phyloP scores from a whole-genome alignment of 2,888 invertebrate genomes.

The Drosophila mimica region DNA sequence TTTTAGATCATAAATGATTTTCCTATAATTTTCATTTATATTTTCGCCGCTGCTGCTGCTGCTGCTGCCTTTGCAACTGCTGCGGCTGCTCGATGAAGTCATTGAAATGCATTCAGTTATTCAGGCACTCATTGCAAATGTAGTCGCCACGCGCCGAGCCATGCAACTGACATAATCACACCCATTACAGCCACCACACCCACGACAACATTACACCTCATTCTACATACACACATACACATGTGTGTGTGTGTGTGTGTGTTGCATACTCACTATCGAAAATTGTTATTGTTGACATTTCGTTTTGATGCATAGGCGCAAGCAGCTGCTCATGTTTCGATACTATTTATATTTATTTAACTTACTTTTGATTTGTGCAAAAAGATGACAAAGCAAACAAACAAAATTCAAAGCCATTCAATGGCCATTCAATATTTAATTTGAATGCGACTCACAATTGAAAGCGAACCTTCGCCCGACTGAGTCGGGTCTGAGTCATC shows the following conservation, averaged over 20 bases:
- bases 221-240: neutral
- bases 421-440: slow-evolving; percentile 44
- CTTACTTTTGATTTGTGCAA: slow-evolving; percentile 48
- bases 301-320: slow-evolving; percentile 61
- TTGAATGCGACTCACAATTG: slow-evolving; percentile 60
- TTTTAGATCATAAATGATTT: slow-evolving; percentile 28
- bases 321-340: slow-evolving; percentile 45
- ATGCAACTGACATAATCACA: slow-evolving; percentile 43
- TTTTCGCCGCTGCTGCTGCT: slow-evolving; percentile 36
- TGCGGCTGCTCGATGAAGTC: slow-evolving; percentile 62
- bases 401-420: slow-evolving; percentile 62
- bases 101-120: slow-evolving; percentile 43
- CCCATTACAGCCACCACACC: slow-evolving; percentile 35
- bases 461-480: slow-evolving; percentile 59
- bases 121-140: slow-evolving; percentile 42
- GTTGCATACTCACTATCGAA: slow-evolving; percentile 6
- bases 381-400: slow-evolving; percentile 77
- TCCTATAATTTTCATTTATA: slow-evolving; percentile 49
- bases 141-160: slow-evolving; percentile 55
- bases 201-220: slow-evolving; percentile 25
- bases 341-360: slow-evolving; percentile 17
- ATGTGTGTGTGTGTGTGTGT: slow-evolving; percentile 19
- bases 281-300: slow-evolving; percentile 63
- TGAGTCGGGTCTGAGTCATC: slow-evolving; percentile 68
- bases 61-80: slow-evolving; percentile 27